These are phyloP conservation scores for Cheilosia scutellata DNA, from an alignment of 2,888 invertebrate genomes.

Conservation along the genomic window DNA sequence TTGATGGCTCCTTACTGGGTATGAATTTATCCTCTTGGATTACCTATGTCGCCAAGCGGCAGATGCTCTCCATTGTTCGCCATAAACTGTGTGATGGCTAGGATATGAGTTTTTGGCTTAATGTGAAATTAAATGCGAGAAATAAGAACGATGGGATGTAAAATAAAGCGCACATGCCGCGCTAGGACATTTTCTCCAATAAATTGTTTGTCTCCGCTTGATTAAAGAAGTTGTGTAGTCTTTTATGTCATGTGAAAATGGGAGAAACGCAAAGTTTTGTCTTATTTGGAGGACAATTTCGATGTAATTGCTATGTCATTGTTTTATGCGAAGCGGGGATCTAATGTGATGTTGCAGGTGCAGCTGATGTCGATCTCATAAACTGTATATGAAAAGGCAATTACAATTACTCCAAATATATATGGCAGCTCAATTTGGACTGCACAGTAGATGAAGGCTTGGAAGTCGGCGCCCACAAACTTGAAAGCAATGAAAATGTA, in stretches of 20 bases:
- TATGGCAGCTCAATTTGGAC: too few relatives aligned
- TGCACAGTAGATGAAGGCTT: too few relatives aligned
- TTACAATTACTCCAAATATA: background rate
- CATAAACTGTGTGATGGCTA: constrained; percentile 38
- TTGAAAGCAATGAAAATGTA: too few relatives aligned
- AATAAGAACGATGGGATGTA: constrained; percentile 43
- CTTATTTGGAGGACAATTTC: background rate
- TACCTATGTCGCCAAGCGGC: constrained; percentile 46
- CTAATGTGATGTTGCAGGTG: background rate
- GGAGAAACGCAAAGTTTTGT: background rate
- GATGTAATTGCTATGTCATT: background rate
- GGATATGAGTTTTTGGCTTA: constrained; percentile 55
- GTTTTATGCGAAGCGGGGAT: background rate
- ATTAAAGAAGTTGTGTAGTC: constrained; percentile 43
- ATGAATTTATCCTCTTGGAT: constrained; percentile 56
- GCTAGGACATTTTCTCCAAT: constrained; percentile 23
- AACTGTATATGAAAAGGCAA: background rate
- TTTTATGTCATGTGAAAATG: constrained; percentile 1
- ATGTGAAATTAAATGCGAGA: constrained; percentile 61
- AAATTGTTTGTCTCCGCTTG: constrained; percentile 36
- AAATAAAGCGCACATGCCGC: constrained; percentile 58
- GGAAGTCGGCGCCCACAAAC: too few relatives aligned
- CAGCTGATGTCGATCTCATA: background rate
- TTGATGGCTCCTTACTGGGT: constrained; percentile 33
- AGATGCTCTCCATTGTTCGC: constrained; percentile 50